Conservation (phyloP, 92 coral and sea anemone species). For the Porites rus region DNA sequence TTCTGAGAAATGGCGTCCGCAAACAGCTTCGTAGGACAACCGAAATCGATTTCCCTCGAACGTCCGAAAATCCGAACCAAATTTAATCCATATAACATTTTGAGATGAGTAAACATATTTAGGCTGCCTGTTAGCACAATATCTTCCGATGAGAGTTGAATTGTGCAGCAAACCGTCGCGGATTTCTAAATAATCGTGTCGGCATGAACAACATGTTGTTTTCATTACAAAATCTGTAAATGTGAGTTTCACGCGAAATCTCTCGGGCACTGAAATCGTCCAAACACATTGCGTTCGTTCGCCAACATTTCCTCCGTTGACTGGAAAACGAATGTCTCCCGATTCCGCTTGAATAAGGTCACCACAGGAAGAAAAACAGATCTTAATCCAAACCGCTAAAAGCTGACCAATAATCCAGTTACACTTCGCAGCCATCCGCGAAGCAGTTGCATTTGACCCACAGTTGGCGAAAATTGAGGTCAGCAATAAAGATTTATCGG, state of each 20-base stretch:
- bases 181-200: slow-evolving; percentile 87
- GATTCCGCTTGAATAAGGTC: slow-evolving; percentile 39
- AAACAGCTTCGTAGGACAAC: slow-evolving; percentile 80
- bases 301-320: slow-evolving; percentile 65
- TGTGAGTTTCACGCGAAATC: slow-evolving; percentile 78
- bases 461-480: slow-evolving; percentile 57
- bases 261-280: slow-evolving; percentile 71
- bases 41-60: slow-evolving; percentile 73
- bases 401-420: slow-evolving; percentile 33
- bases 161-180: slow-evolving; percentile 83
- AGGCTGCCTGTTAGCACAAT: slow-evolving; percentile 87
- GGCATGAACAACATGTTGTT: slow-evolving; percentile 93
- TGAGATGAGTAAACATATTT: slow-evolving; percentile 80
- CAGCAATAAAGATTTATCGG: slow-evolving; percentile 35
- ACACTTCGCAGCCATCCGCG: slow-evolving; percentile 40
- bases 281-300: slow-evolving; percentile 72
- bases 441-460: slow-evolving; percentile 43
- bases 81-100: slow-evolving; percentile 78
- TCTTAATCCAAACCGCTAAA: slow-evolving; percentile 16
- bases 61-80: slow-evolving; percentile 80
- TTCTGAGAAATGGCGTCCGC: slow-evolving; percentile 81
- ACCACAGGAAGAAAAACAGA: slow-evolving; percentile 59
- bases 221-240: slow-evolving; percentile 84
- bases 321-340: slow-evolving; percentile 75
- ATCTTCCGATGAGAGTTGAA: slow-evolving; percentile 91